Evolutionary conservation across 2,888 invertebrate species (phyloP).

Genomic region (Heliothis peltigera): DNA sequence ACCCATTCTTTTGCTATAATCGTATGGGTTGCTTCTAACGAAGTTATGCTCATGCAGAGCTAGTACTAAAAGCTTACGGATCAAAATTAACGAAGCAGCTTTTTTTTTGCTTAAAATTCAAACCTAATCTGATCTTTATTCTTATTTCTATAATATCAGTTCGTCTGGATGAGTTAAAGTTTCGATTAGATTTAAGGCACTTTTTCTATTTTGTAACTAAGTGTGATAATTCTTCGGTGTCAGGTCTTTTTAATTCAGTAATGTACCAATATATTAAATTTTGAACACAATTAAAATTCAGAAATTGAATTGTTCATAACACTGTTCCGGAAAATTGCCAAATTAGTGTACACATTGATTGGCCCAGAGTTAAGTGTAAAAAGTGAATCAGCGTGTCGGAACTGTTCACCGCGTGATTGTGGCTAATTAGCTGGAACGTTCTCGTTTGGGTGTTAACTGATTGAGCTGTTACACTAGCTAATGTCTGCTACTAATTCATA

Average conservation of each 20-base stretch:
- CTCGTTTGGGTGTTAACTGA: constrained; percentile 49
- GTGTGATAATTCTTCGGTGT: too few relatives aligned
- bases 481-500: constrained; percentile 28
- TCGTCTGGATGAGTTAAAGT: too few relatives aligned
- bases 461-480: constrained; percentile 37
- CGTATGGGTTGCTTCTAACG: constrained; percentile 7
- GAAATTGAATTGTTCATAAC: background rate
- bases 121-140: background rate
- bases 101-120: background rate
- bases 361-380: constrained; percentile 23
- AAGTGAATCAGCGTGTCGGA: constrained; percentile 45
- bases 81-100: background rate
- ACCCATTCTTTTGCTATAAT: constrained; percentile 24
- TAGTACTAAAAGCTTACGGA: background rate
- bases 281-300: background rate
- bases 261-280: too few relatives aligned
- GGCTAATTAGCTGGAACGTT: constrained; percentile 51
- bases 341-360: constrained; percentile 17
- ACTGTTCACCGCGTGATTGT: constrained; percentile 45
- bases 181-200: too few relatives aligned
- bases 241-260: too few relatives aligned
- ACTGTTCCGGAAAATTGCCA: constrained; percentile 12
- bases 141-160: too few relatives aligned
- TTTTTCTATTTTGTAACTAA: too few relatives aligned
- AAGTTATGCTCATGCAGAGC: constrained; percentile 8